Conservation (phyloP, 2,888 invertebrate species). For the Amorpha juglandis region DNA sequence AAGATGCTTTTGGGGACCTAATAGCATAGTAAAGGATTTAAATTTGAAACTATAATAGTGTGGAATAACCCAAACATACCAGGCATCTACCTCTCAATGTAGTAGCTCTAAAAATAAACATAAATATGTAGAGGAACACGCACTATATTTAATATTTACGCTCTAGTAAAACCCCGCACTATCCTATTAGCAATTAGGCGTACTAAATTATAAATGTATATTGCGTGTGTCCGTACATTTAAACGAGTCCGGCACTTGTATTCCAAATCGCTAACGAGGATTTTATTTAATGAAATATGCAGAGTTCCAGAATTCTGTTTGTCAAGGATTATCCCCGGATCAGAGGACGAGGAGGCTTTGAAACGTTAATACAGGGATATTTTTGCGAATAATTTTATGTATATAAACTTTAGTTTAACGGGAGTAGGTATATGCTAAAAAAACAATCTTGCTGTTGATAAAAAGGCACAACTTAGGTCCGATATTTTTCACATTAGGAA, state of each 20-base stretch:
- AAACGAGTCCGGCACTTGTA: neutral
- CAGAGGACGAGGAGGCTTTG: neutral
- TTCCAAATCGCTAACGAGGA: constrained; percentile 34
- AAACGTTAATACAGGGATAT: neutral
- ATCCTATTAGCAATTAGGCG: neutral
- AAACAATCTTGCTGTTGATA: no score
- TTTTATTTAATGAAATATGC: constrained; percentile 35
- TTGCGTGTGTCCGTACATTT: neutral
- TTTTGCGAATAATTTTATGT: neutral
- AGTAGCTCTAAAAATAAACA: neutral
- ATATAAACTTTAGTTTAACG: no score
- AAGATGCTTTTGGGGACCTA: no score
- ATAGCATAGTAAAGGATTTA: no score
- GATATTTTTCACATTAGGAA: no score
- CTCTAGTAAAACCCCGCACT: neutral
- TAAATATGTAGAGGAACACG: neutral
- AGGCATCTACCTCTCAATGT: no score
- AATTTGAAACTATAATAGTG: no score
- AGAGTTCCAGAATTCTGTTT: constrained; percentile 30
- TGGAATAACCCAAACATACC: no score
- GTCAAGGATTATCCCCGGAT: constrained; percentile 10
- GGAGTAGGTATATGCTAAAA: no score
- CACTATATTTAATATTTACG: neutral
- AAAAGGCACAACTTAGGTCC: no score
- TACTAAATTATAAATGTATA: constrained; percentile 9